Percentiles rank a stretch among this genome's conserved stretches.
phyloP scores from a whole-genome alignment of 1,140 invertebrate genomes.

The Pogonognathellus flavescens region DNA sequence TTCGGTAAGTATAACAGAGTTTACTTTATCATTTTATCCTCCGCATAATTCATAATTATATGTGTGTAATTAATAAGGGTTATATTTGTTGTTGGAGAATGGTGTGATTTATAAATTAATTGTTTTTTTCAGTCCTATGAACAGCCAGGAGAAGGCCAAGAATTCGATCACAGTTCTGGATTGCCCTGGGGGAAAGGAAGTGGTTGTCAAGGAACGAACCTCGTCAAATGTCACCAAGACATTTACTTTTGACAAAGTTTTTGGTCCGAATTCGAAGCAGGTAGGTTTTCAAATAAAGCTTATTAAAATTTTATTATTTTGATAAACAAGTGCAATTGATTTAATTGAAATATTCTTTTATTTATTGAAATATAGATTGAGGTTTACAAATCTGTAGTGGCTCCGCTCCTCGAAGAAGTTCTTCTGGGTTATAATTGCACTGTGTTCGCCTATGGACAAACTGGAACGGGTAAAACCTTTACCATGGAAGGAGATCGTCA shows the following conservation, averaged over 20 bases:
- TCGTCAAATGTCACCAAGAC: constrained; percentile 81
- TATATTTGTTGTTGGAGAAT: constrained; percentile 10
- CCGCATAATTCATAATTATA: background rate
- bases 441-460: constrained; percentile 98
- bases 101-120: constrained; percentile 61
- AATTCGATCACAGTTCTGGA: constrained; percentile 81
- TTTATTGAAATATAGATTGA: constrained; percentile 81
- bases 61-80: background rate
- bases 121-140: constrained; percentile 80
- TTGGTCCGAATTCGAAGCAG: constrained; percentile 81
- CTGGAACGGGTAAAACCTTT: constrained; percentile 91
- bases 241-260: constrained; percentile 91
- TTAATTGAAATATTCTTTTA: background rate
- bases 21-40: no score
- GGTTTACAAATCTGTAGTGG: constrained; percentile 90
- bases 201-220: constrained; percentile 80
- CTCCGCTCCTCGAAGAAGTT: constrained; percentile 91
- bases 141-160: constrained; percentile 78
- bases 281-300: constrained; percentile 69
- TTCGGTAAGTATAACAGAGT: constrained; percentile 77
- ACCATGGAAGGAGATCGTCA: constrained; percentile 94
- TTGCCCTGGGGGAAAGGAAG: constrained; percentile 77
- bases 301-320: constrained; percentile 10
- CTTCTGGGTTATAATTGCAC: constrained; percentile 96
- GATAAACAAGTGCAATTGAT: background rate